Percentiles rank a stretch among this genome's conserved stretches.
Evolutionary conservation across 1,140 invertebrate species (phyloP).

Genomic region (Drosophila jambulina): DNA sequence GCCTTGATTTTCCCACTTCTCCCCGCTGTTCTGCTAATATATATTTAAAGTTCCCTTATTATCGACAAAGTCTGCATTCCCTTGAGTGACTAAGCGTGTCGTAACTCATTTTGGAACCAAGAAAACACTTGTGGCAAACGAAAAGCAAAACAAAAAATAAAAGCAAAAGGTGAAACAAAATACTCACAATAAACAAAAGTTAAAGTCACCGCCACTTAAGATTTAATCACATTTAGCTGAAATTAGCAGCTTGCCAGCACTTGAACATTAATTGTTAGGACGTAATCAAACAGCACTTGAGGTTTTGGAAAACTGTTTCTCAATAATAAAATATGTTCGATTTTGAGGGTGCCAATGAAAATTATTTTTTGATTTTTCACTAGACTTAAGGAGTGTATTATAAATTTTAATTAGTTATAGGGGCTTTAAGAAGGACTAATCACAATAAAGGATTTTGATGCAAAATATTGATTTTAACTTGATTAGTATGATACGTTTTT

Average conservation of each 20-base stretch:
- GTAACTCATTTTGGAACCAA: constrained; percentile 1
- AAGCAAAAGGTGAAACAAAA: not conserved
- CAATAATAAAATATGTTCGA: constrained; percentile 10
- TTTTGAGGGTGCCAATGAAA: not conserved
- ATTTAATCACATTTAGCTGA: constrained; percentile 33
- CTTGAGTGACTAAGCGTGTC: not conserved
- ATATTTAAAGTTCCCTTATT: constrained; percentile 3
- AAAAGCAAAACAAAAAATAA: not conserved
- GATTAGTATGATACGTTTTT: too few relatives aligned
- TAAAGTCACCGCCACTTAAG: constrained; percentile 34
- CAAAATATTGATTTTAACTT: not conserved
- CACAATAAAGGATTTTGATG: too few relatives aligned
- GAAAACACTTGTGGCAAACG: constrained; percentile 23
- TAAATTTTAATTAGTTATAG: too few relatives aligned
- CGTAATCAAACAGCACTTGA: constrained; percentile 27
- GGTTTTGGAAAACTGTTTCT: constrained; percentile 12
- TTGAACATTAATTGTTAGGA: constrained; percentile 28
- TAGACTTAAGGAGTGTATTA: not conserved
- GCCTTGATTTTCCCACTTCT: constrained; percentile 1
- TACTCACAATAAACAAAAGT: constrained; percentile 1
- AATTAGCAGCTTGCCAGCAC: constrained; percentile 32
- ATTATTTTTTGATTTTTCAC: not conserved
- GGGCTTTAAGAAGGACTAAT: too few relatives aligned
- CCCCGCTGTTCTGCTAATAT: not conserved
- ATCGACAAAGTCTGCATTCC: not conserved